Percentiles rank a stretch among this genome's conserved stretches.
Conservation (phyloP, 2,888 invertebrate species). For the Thumatha senex region DNA sequence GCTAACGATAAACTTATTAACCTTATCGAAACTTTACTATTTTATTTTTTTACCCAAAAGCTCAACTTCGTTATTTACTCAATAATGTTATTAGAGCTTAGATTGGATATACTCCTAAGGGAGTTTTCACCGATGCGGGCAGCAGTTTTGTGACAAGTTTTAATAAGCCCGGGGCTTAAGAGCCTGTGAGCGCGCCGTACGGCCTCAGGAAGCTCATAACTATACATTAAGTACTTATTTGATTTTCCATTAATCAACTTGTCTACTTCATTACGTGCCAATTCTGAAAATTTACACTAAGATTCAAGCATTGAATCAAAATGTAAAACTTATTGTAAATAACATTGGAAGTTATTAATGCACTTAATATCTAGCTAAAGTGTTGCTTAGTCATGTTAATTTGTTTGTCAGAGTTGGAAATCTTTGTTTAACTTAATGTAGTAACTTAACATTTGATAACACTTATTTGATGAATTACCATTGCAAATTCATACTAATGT, state of each 20-base stretch:
- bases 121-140: slow-evolving; percentile 48
- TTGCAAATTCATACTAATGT: no score
- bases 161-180: slow-evolving; percentile 75
- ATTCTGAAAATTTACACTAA: slow-evolving; percentile 35
- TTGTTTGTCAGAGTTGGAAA: neutral
- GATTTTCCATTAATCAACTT: slow-evolving; percentile 46
- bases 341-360: slow-evolving; percentile 25
- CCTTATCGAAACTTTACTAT: no score
- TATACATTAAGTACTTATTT: slow-evolving; percentile 43
- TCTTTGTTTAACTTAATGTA: neutral
- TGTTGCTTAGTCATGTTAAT: no score
- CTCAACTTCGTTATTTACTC: no score
- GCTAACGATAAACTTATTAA: no score
- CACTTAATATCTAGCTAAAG: slow-evolving; percentile 1
- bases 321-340: slow-evolving; percentile 7
- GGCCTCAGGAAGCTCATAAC: slow-evolving; percentile 22
- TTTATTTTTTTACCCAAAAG: no score
- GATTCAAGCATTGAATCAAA: slow-evolving; percentile 13
- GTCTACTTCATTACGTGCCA: slow-evolving; percentile 39
- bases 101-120: slow-evolving; percentile 48
- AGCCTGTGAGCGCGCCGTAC: slow-evolving; percentile 45
- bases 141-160: slow-evolving; percentile 69
- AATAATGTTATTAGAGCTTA: slow-evolving; percentile 44
- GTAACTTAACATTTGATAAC: no score
- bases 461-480: no score